Base-by-base conservation (phyloP, 1,140 invertebrate species). In the Heliothis subflexa region DNA sequence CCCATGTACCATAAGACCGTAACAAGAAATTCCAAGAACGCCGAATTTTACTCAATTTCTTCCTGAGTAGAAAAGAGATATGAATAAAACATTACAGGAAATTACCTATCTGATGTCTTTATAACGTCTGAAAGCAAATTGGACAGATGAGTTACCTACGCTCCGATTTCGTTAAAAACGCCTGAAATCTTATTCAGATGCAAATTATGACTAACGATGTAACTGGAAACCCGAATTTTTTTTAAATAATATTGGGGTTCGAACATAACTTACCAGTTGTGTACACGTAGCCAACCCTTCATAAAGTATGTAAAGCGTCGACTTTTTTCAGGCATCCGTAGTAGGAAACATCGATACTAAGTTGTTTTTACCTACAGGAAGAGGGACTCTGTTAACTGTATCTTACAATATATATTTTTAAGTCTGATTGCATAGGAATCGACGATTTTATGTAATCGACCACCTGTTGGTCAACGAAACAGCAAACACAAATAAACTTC, bases 131-230 rank as follows among this genome's bases (percentile, higher is more conserved):
- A n/a, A n/a, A 7, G 14, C 21, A 52, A 70, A 70, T 50, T 64
- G 16, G 61, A 40, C 33, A 62, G 59, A 16, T 62, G 14, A 62
- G 21, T 59, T 40, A n/a, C n/a, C n/a, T n/a, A 62, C 33, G 25
- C 40, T n/a, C 14, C n/a, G 45, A 64, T 64, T 10, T 64, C 61
- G 33, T 64, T 64, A 47, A 47, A 21, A 64, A 64, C 16, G 9
- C 10, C 33, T 40, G 40, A 45, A 64, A 64, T 47, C 40, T 64
- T n/a, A 64, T 45, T 64, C 40, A 47, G n/a, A 47, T 47, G n/a
- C 16, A 64, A 64, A 64, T 64, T 40, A 47, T 64, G 61, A 47
- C 9, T 18, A 47, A 64, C 40, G 40, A 62, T 45, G 11, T 45
- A 9, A 28, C 9, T n/a, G 14, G 14, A 28, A 45, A 62, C 12